Percentiles rank a stretch among this genome's conserved stretches.
These are phyloP conservation scores for Cacoxenus indagator DNA, from an alignment of 2,888 invertebrate genomes.

Conservation along the genomic window DNA sequence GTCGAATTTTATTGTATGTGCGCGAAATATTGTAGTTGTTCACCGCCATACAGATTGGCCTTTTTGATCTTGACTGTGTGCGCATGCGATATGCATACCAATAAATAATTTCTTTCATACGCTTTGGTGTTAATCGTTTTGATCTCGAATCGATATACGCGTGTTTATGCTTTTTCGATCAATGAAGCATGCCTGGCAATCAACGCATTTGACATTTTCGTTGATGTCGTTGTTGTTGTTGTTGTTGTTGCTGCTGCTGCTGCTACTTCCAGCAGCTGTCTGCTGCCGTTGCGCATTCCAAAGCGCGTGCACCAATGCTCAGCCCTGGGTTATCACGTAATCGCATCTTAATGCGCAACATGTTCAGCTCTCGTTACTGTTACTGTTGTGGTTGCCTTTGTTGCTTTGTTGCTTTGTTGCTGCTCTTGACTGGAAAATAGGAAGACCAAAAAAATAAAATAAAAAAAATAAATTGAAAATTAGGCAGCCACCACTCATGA, in stretches of 20 bases:
- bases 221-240: not conserved
- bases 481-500: not conserved
- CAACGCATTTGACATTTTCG: slow-evolving; percentile 14
- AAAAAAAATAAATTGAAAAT: not conserved
- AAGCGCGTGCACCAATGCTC: slow-evolving; percentile 37
- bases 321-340: slow-evolving; percentile 52
- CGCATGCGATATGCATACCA: not conserved
- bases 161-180: not conserved
- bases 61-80: slow-evolving; percentile 47
- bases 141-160: not conserved
- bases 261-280: not conserved
- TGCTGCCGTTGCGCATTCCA: slow-evolving; percentile 13
- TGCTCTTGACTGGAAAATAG: not conserved
- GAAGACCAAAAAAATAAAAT: slow-evolving; percentile 34
- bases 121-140: slow-evolving; percentile 45
- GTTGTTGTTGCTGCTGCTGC: not conserved
- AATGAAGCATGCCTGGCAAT: slow-evolving; percentile 1
- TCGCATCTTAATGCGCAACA: slow-evolving; percentile 59
- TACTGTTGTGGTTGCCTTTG: not conserved
- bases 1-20: slow-evolving; percentile 59
- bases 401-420: not conserved
- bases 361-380: slow-evolving; percentile 48
- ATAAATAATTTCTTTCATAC: slow-evolving; percentile 1
- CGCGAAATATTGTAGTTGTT: slow-evolving; percentile 32
- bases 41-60: slow-evolving; percentile 60